Conservation (phyloP, 2,113 vertebrate species). For the Barbus barbus region DNA sequence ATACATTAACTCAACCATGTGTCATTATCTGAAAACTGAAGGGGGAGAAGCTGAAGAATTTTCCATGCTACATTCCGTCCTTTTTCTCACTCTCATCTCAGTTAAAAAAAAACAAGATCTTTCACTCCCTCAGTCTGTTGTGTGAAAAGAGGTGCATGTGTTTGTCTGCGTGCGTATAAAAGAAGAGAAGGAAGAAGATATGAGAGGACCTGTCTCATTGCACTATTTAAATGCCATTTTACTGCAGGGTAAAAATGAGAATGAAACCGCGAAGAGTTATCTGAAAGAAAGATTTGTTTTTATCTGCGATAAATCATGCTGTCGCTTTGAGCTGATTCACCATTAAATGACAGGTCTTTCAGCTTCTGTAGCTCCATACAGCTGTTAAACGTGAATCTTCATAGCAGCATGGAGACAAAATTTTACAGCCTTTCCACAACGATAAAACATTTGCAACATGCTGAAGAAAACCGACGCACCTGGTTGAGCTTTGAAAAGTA, state of each 20-base stretch:
- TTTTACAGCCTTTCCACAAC: background rate
- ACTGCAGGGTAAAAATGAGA: slow-evolving; percentile 21
- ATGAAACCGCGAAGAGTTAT: slow-evolving; percentile 20
- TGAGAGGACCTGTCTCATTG: background rate
- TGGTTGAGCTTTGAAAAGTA: background rate
- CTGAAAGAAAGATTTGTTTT: slow-evolving; percentile 17
- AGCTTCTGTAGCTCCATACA: slow-evolving; percentile 4
- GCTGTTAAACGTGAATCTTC: background rate
- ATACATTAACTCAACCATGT: slow-evolving; percentile 9
- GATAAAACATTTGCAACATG: background rate
- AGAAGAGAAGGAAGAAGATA: background rate
- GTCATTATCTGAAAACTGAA: slow-evolving; percentile 9
- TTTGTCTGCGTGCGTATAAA: background rate
- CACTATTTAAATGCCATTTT: slow-evolving; percentile 21
- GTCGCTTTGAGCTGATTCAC: slow-evolving; percentile 19
- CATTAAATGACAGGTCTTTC: slow-evolving; percentile 33
- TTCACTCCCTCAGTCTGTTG: background rate
- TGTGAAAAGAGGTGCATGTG: slow-evolving; percentile 1
- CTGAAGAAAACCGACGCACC: background rate
- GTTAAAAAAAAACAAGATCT: background rate
- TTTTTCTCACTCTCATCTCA: background rate
- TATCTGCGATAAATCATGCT: slow-evolving; percentile 23
- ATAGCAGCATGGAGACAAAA: background rate
- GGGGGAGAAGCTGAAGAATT: background rate
- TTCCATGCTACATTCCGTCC: background rate